phyloP scores from a whole-genome alignment of 2,797 vertebrate genomes.

The Sebastes diaconus region DNA sequence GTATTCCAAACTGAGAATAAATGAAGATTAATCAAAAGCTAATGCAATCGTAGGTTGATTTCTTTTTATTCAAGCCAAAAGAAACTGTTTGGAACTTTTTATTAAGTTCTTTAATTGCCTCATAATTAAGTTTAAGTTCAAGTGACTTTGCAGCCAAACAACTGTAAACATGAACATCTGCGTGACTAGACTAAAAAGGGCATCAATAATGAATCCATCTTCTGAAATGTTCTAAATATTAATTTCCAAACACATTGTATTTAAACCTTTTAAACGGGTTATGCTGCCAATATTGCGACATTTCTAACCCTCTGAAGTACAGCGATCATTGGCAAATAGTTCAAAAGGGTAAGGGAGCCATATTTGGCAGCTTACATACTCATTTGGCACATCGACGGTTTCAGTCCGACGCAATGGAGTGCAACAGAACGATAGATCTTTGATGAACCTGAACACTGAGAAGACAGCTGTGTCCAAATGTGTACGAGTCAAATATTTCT shows the following conservation, averaged over 20 bases:
- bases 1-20: not conserved
- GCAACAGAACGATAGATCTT: constrained; percentile 21
- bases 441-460: constrained; percentile 24
- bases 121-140: constrained; percentile 12
- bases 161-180: not conserved
- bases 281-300: constrained; percentile 23
- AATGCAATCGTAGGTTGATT: not conserved
- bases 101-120: constrained; percentile 22
- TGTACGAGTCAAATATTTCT: constrained; percentile 9
- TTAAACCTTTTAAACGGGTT: constrained; percentile 23
- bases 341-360: constrained; percentile 55
- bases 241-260: constrained; percentile 13
- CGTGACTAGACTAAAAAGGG: constrained; percentile 4
- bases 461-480: constrained; percentile 8
- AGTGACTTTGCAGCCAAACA: constrained; percentile 19
- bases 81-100: not conserved
- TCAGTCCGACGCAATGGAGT: constrained; percentile 22
- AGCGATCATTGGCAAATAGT: constrained; percentile 52
- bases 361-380: constrained; percentile 49
- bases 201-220: constrained; percentile 5
- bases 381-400: constrained; percentile 41
- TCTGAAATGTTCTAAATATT: not conserved
- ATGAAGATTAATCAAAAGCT: not conserved
- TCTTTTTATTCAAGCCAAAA: not conserved
- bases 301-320: constrained; percentile 37